Evolutionary conservation across 2,888 invertebrate genomes (phyloP), one percentile per base, ranked within the genome.

Genomic region (Calliscelio sp.): DNA sequence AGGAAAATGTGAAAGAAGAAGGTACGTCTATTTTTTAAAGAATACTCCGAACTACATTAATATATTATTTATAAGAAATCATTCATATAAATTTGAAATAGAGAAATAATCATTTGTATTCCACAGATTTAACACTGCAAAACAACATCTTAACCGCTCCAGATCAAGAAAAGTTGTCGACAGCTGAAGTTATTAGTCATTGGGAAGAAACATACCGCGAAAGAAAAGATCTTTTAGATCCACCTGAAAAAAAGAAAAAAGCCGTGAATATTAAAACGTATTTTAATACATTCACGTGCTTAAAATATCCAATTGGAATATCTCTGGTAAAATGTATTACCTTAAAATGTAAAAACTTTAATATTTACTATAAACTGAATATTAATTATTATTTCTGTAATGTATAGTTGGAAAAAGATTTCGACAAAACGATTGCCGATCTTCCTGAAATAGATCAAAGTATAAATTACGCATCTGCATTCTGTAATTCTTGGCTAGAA

Each of bases 331-430:
- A 46, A 44, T 28, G 4, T 38, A 24, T 35, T 35, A 5, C 8
- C 14, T 11, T 35, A 35, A 35, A 35, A 35, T 35, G 35, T 35
- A 35, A 35, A 35, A 35, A 14, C 5, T 35, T 35, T 35, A 35
- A 35, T 35, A 35, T 35, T 1, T 8, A 35, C 10, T 35, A 1
- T 35, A 35, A 11, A 11, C 10, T 35, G 8, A 35, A 35, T 14
- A 35, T 35, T 35, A 35, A 11, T 14, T 35, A 11, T 1, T 35
- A 35, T 35, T 35, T 35, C 8, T 35, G 35, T 35, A n/a, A n/a
- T n/a, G n/a, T 35, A 11, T 35, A 65, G 49, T 24, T 66, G n/a
- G 66, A 66, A 66, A 44, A 41, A 25, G 51, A 51, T 46, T 66
- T 66, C n/a, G 49, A 66, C 22, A 35, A 35, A 35, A 35, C 10